phyloP scores from a whole-genome alignment of 2,113 vertebrate species.

The Mastomys natalensis region DNA sequence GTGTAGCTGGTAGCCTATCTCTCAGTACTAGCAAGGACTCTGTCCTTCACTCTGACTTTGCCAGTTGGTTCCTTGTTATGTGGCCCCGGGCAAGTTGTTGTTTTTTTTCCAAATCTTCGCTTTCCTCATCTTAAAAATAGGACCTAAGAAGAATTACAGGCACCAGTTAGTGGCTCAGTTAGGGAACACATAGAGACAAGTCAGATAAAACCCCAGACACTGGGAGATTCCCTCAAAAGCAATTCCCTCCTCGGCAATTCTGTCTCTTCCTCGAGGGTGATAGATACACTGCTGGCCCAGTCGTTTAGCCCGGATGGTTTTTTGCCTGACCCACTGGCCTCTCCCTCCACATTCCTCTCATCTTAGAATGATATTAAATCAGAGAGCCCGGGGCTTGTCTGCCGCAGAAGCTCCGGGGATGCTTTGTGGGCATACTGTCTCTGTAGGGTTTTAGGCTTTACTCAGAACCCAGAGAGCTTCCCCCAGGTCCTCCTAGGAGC shows the following conservation, averaged over 20 bases:
- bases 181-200: not conserved
- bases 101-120: not conserved
- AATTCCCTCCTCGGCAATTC: not conserved
- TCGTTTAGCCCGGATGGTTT: not conserved
- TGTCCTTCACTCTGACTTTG: not conserved
- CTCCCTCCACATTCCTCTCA: not conserved
- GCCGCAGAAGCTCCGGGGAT: not conserved
- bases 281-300: rapidly evolving
- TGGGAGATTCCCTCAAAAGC: not conserved
- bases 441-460: rapidly evolving
- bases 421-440: not conserved
- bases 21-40: rapidly evolving
- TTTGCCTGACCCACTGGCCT: not conserved
- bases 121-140: not conserved
- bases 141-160: not conserved
- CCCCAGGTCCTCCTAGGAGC: rapidly evolving
- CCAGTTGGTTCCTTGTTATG: not conserved
- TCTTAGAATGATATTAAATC: slow-evolving; percentile 62
- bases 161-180: not conserved
- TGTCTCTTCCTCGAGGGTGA: not conserved
- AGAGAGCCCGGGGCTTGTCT: slow-evolving; percentile 28
- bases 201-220: rapidly evolving
- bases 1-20: not conserved
- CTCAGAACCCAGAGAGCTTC: not conserved
- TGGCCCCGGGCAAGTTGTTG: not conserved